Conservation (phyloP, 2,888 invertebrate species). For the Patella pellucida region DNA sequence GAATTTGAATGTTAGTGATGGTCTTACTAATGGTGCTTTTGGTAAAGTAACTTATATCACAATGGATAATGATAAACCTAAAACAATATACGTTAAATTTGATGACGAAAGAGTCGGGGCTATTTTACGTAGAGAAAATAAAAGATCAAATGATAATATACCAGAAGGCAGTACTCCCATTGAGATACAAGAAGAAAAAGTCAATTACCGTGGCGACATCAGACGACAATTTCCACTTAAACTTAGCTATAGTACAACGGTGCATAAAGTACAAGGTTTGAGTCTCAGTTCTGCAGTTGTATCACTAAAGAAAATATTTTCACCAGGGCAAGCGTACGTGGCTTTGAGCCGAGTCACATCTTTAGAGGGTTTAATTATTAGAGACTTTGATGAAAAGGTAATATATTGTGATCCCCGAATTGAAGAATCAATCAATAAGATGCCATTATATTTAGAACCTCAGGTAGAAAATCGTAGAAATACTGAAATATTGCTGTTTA, state of each 20-base stretch:
- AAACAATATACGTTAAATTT: constrained; percentile 9
- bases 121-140: not conserved
- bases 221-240: constrained; percentile 21
- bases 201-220: not conserved
- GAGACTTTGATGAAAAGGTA: constrained; percentile 20
- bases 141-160: not conserved
- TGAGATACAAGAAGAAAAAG: constrained; percentile 10
- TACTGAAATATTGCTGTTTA: not conserved
- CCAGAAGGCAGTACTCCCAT: not conserved
- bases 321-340: constrained; percentile 32
- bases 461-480: not conserved
- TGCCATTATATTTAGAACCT: constrained; percentile 15
- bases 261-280: constrained; percentile 32
- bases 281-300: constrained; percentile 24
- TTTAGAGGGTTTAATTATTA: constrained; percentile 21
- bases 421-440: constrained; percentile 3
- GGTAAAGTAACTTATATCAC: constrained; percentile 20
- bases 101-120: constrained; percentile 17
- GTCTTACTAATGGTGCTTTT: constrained; percentile 19
- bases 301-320: constrained; percentile 25
- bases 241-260: constrained; percentile 22
- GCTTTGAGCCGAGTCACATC: constrained; percentile 30
- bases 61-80: not conserved
- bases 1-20: too few species aligned
- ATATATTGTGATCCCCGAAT: constrained; percentile 26